phyloP scores from a whole-genome alignment of 2,113 vertebrate species.

The Empidonax traillii region DNA sequence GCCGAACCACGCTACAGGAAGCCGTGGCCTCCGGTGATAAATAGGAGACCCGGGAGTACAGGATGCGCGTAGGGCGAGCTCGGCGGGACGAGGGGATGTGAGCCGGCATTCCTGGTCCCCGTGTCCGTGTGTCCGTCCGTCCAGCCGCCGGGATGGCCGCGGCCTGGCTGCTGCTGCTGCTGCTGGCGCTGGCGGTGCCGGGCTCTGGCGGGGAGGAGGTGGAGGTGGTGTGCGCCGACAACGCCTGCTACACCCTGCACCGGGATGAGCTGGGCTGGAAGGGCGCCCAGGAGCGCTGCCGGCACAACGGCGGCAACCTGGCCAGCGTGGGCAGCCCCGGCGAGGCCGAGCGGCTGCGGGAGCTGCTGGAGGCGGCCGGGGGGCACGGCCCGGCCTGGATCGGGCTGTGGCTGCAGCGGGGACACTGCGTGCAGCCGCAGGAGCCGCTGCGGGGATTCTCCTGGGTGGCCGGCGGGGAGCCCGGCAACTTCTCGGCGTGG shows the following conservation, averaged over 20 bases:
- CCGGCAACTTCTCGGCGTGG: conserved; percentile 65
- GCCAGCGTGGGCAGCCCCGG: conserved; percentile 25
- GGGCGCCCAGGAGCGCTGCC: conserved; percentile 54
- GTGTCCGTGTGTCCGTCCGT: not conserved
- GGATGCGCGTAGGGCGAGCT: conserved; percentile 64
- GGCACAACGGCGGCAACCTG: conserved; percentile 70
- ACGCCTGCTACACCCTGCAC: conserved; percentile 74
- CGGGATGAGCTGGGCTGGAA: conserved; percentile 8
- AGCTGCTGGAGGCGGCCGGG: not conserved
- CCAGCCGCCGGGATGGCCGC: not conserved
- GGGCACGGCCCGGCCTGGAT: conserved; percentile 70
- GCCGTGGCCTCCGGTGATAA: conserved; percentile 72
- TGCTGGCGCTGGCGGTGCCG: not conserved
- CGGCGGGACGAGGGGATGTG: conserved; percentile 56
- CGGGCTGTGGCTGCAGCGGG: conserved; percentile 54
- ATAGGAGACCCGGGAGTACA: conserved; percentile 67
- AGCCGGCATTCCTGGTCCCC: not conserved
- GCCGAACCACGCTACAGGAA: conserved; percentile 71
- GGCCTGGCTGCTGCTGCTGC: not conserved
- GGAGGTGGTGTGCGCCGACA: conserved; percentile 55
- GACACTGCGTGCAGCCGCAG: not conserved
- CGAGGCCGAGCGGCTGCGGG: conserved; percentile 52
- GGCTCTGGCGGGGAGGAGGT: not conserved
- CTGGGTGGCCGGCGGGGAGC: conserved; percentile 56
- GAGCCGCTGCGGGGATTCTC: conserved; percentile 68